Evolutionary conservation across 92 coral and sea anemone species (phyloP), one percentile per base, ranked within the genome.

Genomic region (Umimayanthus kanabou): DNA sequence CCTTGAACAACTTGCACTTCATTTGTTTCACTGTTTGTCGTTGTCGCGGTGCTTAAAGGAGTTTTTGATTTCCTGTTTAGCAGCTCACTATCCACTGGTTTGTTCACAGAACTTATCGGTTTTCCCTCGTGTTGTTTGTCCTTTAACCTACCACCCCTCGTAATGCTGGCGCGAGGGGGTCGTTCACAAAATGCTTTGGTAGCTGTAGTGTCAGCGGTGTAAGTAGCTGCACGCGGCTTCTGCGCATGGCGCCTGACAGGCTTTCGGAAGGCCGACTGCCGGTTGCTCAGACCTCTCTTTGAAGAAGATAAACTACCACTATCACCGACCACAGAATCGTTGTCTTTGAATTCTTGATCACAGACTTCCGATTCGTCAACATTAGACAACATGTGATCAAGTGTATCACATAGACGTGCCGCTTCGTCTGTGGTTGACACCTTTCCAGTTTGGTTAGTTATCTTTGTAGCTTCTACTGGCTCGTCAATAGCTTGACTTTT

Each of bases 1-100:
- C 87, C 87, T 67, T 83, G 87, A 71, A 83, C 65, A 29, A 83
- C 87, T 70, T 83, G 87, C 15, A 83, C 78, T 67, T 83, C 87
- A 58, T 82, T 50, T 14, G 65, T 42, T 61, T 39, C 69, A 61
- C 22, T 61, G 69, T 61, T 22, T 61, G 26, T 61, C 14, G 18
- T 2, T 18, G 22, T 61, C 15, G 22, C 25, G 64, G 26, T 33
- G 78, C 77, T 83, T 42, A 70, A 28, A 69, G 78, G 14, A n/a
- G 65, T 83, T 11, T 70, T 83, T 47, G 79, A 72, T 57, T 83
- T 83, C 13, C 78, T 70, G 49, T 40, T 22, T 15, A 45, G 47
- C 67, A 42, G 45, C 18, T 30, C 78, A 28, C 28, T 47, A 50
- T 78, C 28, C 39, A 45, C 9, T 45, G 65, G 66, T 45, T 29